Conservation (phyloP, 2,113 vertebrate species). For the Upupa epops region DNA sequence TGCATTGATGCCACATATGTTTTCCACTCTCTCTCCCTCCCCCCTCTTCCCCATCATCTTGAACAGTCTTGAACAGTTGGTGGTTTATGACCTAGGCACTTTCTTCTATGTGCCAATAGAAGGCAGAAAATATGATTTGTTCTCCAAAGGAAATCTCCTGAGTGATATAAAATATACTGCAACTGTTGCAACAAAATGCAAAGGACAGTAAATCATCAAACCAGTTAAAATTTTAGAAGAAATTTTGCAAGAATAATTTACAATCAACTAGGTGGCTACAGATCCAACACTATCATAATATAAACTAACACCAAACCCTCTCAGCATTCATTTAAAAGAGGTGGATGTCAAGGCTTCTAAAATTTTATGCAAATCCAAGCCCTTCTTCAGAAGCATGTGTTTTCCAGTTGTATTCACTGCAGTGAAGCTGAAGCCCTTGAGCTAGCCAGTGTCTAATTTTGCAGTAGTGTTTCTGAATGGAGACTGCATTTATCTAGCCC, state of each 20-base stretch:
- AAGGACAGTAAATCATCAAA: background rate
- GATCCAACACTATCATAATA: background rate
- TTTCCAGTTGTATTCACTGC: background rate
- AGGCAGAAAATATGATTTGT: conserved; percentile 2
- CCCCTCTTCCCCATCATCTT: background rate
- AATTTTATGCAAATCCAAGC: background rate
- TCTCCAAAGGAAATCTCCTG: background rate
- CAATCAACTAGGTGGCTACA: background rate
- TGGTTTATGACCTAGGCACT: conserved; percentile 21
- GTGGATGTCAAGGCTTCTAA: background rate
- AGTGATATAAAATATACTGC: background rate
- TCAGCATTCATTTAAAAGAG: background rate
- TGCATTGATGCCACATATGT: background rate
- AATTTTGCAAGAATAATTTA: background rate
- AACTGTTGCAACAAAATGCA: background rate
- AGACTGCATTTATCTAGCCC: background rate
- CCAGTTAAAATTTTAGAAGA: background rate
- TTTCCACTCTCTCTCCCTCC: too few species aligned
- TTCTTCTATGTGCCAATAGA: background rate
- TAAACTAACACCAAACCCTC: background rate
- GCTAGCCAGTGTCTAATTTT: background rate
- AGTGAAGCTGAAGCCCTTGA: background rate
- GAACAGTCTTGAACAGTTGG: conserved; percentile 52
- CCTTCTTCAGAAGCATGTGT: background rate
- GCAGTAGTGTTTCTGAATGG: background rate